Evolutionary conservation across 2,888 invertebrate genomes (phyloP).

Genomic region (Pterostichus niger): DNA sequence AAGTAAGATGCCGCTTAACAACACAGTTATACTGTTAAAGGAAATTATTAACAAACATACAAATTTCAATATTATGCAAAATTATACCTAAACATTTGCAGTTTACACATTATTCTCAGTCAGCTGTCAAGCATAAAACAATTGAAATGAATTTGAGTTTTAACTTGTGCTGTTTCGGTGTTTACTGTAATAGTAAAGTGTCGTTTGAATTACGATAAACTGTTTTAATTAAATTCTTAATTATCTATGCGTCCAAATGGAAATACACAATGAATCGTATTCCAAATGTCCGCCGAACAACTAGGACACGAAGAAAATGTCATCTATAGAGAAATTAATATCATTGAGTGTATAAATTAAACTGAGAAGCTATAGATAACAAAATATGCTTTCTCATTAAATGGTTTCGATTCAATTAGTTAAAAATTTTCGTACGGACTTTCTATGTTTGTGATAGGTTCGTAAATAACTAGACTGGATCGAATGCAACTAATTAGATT

Average conservation of each 20-base stretch:
- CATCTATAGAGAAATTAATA: constrained; percentile 26
- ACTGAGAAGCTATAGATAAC: constrained; percentile 33
- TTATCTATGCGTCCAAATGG: constrained; percentile 42
- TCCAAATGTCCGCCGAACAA: not conserved
- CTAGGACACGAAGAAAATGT: constrained; percentile 40
- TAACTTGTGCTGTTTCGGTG: constrained; percentile 7
- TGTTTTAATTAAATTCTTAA: constrained; percentile 51
- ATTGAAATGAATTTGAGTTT: constrained; percentile 38
- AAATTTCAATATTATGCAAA: constrained; percentile 45
- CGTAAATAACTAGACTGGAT: constrained; percentile 41
- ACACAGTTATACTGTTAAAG: constrained; percentile 38
- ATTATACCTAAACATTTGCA: constrained; percentile 18
- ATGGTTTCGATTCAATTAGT: constrained; percentile 38
- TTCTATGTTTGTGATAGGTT: constrained; percentile 31
- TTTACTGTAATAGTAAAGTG: constrained; percentile 14
- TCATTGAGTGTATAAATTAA: not conserved
- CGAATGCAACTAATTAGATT: constrained; percentile 35
- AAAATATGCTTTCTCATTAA: constrained; percentile 48
- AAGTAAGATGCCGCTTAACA: constrained; percentile 41
- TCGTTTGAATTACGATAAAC: constrained; percentile 3
- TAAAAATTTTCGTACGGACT: constrained; percentile 22
- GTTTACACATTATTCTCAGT: constrained; percentile 26
- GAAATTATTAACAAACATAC: constrained; percentile 35
- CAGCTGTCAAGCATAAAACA: constrained; percentile 10
- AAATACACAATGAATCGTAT: constrained; percentile 33